Evolutionary conservation across 2,797 vertebrate species (phyloP).

Genomic region (Lateolabrax maculatus): DNA sequence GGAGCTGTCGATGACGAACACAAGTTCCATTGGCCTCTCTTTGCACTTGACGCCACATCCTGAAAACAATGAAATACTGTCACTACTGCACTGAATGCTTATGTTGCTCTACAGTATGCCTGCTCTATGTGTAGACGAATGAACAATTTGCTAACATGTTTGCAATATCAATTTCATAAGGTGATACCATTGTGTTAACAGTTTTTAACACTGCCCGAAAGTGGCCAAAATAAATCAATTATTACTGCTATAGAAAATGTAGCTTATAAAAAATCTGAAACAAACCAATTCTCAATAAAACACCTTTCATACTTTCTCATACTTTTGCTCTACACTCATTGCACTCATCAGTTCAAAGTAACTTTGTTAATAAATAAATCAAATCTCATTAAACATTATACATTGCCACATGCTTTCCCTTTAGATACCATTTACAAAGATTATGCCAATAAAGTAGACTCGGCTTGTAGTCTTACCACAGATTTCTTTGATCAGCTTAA

Average conservation of each 20-base stretch:
- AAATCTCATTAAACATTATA: neutral
- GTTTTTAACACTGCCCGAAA: too few relatives aligned
- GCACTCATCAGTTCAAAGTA: neutral
- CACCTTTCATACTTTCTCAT: neutral
- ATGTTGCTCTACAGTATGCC: neutral
- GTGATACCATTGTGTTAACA: too few relatives aligned
- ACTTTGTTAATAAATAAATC: neutral
- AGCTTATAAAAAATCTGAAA: neutral
- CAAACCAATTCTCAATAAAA: neutral
- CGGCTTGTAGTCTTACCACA: constrained; percentile 86
- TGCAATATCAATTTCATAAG: too few relatives aligned
- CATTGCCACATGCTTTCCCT: neutral
- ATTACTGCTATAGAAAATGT: neutral
- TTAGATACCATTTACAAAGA: neutral
- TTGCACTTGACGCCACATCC: constrained; percentile 95
- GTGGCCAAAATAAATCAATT: neutral
- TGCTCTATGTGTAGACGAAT: too few relatives aligned
- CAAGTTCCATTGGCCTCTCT: constrained; percentile 94
- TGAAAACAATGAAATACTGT: constrained; percentile 67
- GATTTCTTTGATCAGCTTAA: constrained; percentile 94
- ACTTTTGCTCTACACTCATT: neutral
- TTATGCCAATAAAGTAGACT: constrained; percentile 2
- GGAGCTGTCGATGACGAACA: constrained; percentile 96
- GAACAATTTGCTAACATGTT: too few relatives aligned
- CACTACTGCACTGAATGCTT: neutral